Evolutionary conservation across 2,797 vertebrate species (phyloP).

Genomic region (Pteronotus mesoamericanus): DNA sequence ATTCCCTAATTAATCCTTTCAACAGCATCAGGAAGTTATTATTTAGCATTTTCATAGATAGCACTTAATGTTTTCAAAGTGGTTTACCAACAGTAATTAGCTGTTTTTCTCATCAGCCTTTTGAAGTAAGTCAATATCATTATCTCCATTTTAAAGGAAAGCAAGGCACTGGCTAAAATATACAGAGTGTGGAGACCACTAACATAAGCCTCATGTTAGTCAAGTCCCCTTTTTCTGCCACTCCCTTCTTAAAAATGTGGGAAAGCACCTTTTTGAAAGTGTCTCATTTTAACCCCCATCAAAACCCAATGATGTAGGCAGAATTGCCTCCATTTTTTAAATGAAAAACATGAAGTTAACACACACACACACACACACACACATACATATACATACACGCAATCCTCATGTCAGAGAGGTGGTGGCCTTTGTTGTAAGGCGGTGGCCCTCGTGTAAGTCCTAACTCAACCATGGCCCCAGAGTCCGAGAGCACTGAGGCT

Average conservation of each 20-base stretch:
- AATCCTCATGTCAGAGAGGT: neutral
- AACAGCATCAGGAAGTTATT: conserved; percentile 38
- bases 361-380: neutral
- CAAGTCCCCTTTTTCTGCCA: neutral
- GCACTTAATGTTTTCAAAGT: conserved; percentile 49
- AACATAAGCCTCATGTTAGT: neutral
- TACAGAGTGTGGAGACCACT: neutral
- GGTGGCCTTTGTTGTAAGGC: neutral
- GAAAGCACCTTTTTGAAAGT: neutral
- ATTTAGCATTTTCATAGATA: conserved; percentile 53
- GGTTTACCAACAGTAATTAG: conserved; percentile 57
- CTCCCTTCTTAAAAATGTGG: neutral
- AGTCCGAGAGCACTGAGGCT: neutral
- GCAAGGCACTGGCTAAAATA: neutral
- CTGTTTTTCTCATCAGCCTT: conserved; percentile 30
- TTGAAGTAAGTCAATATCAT: conserved; percentile 32
- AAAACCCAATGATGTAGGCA: neutral
- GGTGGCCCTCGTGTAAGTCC: neutral
- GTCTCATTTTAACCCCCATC: neutral
- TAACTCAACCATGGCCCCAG: neutral
- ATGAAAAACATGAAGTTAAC: neutral
- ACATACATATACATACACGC: neutral
- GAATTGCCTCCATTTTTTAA: neutral
- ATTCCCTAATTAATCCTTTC: conserved; percentile 52
- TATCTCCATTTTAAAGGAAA: conserved; percentile 40